Conservation (phyloP, 2,888 invertebrate genomes). For the Coelogynopora nodosa region DNA sequence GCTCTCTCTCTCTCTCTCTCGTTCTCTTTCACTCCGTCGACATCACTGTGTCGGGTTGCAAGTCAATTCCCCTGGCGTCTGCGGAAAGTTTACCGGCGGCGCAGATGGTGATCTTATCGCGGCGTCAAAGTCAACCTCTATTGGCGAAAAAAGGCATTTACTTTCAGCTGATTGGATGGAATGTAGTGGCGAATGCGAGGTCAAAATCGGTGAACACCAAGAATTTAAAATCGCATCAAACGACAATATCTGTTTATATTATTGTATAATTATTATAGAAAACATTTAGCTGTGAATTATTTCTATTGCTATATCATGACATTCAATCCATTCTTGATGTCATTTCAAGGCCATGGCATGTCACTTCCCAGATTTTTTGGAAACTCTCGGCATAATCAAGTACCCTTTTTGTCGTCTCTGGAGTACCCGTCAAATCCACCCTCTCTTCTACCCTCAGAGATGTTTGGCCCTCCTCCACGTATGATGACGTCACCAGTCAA, state of each 20-base stretch:
- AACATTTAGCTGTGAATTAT: too few relatives aligned
- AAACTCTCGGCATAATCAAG: neutral
- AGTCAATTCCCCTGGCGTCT: neutral
- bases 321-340: conserved; percentile 2
- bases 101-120: neutral
- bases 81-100: neutral
- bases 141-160: neutral
- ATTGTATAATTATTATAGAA: too few relatives aligned
- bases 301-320: neutral
- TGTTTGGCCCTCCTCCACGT: neutral
- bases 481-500: neutral
- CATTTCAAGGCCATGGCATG: neutral
- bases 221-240: neutral
- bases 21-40: neutral
- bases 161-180: neutral
- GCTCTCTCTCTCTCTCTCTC: neutral
- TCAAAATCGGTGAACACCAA: neutral
- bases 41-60: neutral
- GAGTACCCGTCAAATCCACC: neutral
- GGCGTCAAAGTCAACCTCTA: neutral
- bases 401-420: neutral
- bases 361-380: neutral
- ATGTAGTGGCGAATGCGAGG: neutral
- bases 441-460: neutral
- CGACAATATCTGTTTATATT: too few relatives aligned